Evolutionary conservation across 2,797 vertebrate species (phyloP), one percentile per base, ranked within the genome.

Genomic region (Hypotaenidia okinawae): DNA sequence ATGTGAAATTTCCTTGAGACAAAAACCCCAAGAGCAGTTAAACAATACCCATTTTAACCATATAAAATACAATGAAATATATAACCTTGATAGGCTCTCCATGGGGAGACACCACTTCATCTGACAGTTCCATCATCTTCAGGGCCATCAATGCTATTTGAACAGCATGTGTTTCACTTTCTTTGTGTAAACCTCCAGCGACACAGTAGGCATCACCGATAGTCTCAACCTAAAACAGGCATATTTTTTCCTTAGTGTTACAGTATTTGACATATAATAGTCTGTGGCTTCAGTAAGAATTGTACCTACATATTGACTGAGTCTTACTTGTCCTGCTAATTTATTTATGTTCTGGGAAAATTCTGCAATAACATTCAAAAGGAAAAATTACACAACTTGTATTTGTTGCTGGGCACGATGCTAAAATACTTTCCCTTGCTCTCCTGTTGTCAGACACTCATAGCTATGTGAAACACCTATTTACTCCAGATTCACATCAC

Each of bases 151-250:
- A 97, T 16, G 99, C 99, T 93, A 99, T 99, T 94, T 99, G 99
- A 89, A 99, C 97, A 9, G 99, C 99, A 6, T 99, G 99, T 11
- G 98, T 99, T 64, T 99, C 98, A 61, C 99, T 99, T 96, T 99
- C 99, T 96, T 98, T 99, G 97, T 99, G 99, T 41, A 99, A 97
- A 37, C 99, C 99, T 79, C 99, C 99, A 51, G 99, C 99, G 16
- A 99, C 99, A 96, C 99, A 99, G 89, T 99, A 99, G 1, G 99
- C 99, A 92, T 99, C 99, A 8, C 99, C 99, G 54, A 99, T 99
- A 39, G 99, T 99, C 98, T 99, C 99, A 97, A 99, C 99, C 99
- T 99, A 93, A 92, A 95, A 98, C 59, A 94, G 17, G 72, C 13
- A 96, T 15, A 97, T 84, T 90, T 67, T 23, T 73, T 95, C 39